These are phyloP conservation scores for Eutrigla gurnardus DNA, from an alignment of 2,797 vertebrate genomes.

Conservation along the genomic window DNA sequence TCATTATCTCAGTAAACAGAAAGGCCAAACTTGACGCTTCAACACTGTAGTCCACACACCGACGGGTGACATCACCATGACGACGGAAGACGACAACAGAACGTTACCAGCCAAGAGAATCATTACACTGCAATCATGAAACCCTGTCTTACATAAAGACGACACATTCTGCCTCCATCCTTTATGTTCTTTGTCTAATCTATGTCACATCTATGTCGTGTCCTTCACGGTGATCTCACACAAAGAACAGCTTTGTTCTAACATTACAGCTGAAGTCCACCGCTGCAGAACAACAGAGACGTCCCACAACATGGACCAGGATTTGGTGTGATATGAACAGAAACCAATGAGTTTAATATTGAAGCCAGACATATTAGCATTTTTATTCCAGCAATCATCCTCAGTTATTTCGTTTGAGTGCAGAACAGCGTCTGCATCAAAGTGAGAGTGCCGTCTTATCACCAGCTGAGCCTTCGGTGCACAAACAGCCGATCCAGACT, in stretches of 20 bases:
- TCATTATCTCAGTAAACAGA: too few relatives aligned
- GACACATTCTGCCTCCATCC: too few relatives aligned
- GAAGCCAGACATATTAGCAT: not conserved
- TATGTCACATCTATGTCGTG: not conserved
- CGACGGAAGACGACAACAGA: too few relatives aligned
- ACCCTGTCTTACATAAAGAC: too few relatives aligned
- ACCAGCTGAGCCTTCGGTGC: conserved; percentile 13
- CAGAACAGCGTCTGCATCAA: not conserved
- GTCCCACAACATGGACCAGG: not conserved
- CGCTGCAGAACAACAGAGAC: not conserved
- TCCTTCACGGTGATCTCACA: not conserved
- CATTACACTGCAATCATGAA: too few relatives aligned
- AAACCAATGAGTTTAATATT: not conserved
- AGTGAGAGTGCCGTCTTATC: not conserved
- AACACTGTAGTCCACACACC: too few relatives aligned
- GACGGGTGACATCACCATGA: too few relatives aligned
- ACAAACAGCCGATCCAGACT: conserved; percentile 10
- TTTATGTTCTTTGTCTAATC: too few relatives aligned
- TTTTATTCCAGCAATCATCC: not conserved
- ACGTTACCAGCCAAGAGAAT: too few relatives aligned
- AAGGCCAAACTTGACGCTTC: too few relatives aligned
- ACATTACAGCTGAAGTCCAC: not conserved
- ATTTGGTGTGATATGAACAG: not conserved
- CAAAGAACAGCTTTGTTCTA: not conserved
- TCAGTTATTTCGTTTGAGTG: not conserved